Evolutionary conservation across 2,113 vertebrate genomes (phyloP).

Genomic region (Dicentrarchus labrax): DNA sequence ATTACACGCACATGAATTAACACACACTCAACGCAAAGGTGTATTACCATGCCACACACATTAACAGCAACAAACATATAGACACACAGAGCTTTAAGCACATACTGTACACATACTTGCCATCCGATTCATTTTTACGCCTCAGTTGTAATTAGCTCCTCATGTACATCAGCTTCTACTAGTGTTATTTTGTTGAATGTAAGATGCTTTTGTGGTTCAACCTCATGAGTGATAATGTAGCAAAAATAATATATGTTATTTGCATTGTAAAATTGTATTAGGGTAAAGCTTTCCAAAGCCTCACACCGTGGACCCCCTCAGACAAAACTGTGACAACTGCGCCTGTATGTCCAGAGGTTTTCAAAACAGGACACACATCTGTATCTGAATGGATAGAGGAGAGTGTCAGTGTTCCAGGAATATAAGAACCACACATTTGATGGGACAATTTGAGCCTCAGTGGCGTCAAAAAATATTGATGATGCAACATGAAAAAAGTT

Average conservation of each 20-base stretch:
- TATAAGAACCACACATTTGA: background rate
- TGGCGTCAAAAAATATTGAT: background rate
- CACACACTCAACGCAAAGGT: slow-evolving; percentile 2
- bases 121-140: slow-evolving; percentile 16
- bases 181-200: background rate
- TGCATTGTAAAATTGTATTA: background rate
- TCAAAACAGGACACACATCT: slow-evolving; percentile 10
- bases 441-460: background rate
- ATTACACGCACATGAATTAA: slow-evolving; percentile 23
- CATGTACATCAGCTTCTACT: slow-evolving; percentile 12
- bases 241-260: background rate
- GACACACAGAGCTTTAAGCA: slow-evolving; percentile 47
- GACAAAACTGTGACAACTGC: background rate
- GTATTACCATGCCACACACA: slow-evolving; percentile 52
- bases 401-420: slow-evolving; percentile 3
- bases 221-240: background rate
- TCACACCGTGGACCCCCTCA: background rate
- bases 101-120: slow-evolving; percentile 31
- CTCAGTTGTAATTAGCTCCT: slow-evolving; percentile 12
- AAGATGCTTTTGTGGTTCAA: background rate
- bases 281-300: background rate
- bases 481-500: background rate
- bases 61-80: slow-evolving; percentile 34
- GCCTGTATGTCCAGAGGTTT: slow-evolving; percentile 10
- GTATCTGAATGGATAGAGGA: background rate